Percentiles rank a stretch among this genome's conserved stretches.
Evolutionary conservation across 2,797 vertebrate species (phyloP).

Genomic region (Oreochromis mossambicus): DNA sequence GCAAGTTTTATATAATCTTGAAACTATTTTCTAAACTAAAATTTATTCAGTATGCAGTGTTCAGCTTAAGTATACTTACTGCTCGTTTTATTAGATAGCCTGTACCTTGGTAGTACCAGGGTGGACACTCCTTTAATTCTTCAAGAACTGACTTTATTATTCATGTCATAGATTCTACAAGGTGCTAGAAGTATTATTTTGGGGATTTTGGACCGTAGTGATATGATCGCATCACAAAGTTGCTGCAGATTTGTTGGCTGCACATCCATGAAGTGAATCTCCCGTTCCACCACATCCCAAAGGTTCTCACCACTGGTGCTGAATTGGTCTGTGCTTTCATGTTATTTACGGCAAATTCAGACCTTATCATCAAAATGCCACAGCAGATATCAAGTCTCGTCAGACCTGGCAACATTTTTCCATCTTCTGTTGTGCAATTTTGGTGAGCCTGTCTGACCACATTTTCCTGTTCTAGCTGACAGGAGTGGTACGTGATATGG

Average conservation of each 20-base stretch:
- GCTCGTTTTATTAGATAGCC: not conserved
- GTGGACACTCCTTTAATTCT: not conserved
- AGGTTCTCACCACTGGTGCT: not conserved
- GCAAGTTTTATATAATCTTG: not conserved
- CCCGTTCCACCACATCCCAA: not conserved
- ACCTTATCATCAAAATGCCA: not conserved
- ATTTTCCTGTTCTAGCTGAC: not conserved
- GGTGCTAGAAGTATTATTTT: not conserved
- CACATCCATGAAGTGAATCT: not conserved
- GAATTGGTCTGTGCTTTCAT: not conserved
- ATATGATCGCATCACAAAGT: not conserved
- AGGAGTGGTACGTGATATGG: not conserved
- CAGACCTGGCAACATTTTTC: not conserved
- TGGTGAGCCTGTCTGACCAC: not conserved
- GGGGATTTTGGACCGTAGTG: not conserved
- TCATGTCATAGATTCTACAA: not conserved
- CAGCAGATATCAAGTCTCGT: not conserved
- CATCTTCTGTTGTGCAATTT: not conserved
- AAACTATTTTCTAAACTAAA: not conserved
- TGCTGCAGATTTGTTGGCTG: not conserved
- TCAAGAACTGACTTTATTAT: not conserved
- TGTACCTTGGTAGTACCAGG: not conserved
- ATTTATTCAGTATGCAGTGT: not conserved
- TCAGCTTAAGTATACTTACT: not conserved
- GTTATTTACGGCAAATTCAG: not conserved